A percentile compares a stretch with the other conserved stretches of the same genome.
Conservation (phyloP, 1,140 invertebrate genomes). For the Orius insidiosus region DNA sequence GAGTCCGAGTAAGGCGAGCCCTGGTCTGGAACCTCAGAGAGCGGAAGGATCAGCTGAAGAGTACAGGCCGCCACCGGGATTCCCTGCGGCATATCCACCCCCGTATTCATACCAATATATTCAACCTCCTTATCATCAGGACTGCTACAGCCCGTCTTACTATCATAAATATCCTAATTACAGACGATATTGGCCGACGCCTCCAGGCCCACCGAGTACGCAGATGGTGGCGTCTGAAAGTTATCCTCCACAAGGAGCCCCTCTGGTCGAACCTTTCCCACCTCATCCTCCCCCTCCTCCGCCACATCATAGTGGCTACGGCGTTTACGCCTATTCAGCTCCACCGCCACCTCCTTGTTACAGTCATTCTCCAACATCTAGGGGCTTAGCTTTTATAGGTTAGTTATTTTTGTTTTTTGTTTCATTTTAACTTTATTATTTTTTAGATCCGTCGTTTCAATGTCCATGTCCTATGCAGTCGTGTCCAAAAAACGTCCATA, state of each 20-base stretch:
- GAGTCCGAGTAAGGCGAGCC: conserved; percentile 20
- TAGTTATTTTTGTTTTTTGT: conserved; percentile 12
- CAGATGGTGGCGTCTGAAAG: conserved; percentile 22
- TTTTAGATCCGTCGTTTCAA: conserved; percentile 39
- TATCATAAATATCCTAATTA: not conserved
- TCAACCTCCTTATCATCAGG: conserved; percentile 1
- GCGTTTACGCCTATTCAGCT: conserved; percentile 24
- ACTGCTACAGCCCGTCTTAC: not conserved
- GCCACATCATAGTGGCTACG: conserved; percentile 37
- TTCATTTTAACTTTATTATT: conserved; percentile 11
- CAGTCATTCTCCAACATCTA: conserved; percentile 44
- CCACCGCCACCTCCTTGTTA: conserved; percentile 42
- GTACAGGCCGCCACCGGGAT: conserved; percentile 28
- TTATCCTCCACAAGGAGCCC: conserved; percentile 18
- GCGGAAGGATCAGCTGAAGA: conserved; percentile 6
- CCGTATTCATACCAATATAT: not conserved
- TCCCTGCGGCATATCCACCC: conserved; percentile 25
- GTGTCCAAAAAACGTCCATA: conserved; percentile 93
- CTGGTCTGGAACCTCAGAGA: conserved; percentile 21
- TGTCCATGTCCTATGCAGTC: conserved; percentile 73
- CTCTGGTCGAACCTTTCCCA: conserved; percentile 24
- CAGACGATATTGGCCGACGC: conserved; percentile 13
- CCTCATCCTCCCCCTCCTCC: conserved; percentile 27
- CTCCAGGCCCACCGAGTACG: conserved; percentile 23
- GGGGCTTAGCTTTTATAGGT: conserved; percentile 32